phyloP scores from a whole-genome alignment of 1,140 invertebrate species.

The Monochamus saltuarius region DNA sequence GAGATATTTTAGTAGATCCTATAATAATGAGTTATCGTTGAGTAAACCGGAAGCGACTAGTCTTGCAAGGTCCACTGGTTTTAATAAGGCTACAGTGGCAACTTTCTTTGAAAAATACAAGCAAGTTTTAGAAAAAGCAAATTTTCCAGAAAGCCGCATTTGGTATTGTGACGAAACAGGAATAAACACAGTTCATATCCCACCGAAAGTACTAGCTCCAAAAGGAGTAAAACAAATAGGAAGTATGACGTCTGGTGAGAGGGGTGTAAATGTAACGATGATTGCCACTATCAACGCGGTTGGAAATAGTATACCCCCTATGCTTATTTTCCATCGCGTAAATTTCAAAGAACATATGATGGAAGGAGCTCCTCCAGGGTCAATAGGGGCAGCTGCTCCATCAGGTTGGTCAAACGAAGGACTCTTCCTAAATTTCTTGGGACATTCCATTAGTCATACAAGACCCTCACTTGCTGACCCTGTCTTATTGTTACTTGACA shows the following conservation, averaged over 20 bases:
- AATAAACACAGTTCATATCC: background rate
- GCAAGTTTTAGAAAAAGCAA: conserved; percentile 9
- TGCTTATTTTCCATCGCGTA: conserved; percentile 39
- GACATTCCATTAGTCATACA: conserved; percentile 1
- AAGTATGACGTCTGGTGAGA: conserved; percentile 52
- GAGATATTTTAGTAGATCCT: too few relatives aligned
- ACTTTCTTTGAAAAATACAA: conserved; percentile 21
- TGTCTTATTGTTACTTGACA: conserved; percentile 19
- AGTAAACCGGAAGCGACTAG: conserved; percentile 11
- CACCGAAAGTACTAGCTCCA: background rate
- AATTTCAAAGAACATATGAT: conserved; percentile 30
- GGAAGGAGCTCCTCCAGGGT: conserved; percentile 8
- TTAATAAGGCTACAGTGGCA: conserved; percentile 22
- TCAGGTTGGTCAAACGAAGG: conserved; percentile 15
- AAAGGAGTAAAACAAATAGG: conserved; percentile 49
- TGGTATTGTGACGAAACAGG: conserved; percentile 16
- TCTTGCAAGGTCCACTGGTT: background rate
- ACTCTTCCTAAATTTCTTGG: conserved; percentile 12
- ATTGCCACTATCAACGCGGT: conserved; percentile 32
- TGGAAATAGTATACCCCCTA: too few relatives aligned
- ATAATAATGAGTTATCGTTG: too few relatives aligned
- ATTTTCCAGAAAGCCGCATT: conserved; percentile 6
- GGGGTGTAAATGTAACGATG: conserved; percentile 43
- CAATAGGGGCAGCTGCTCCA: conserved; percentile 1
- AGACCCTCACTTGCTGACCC: conserved; percentile 1